Conservation (phyloP, 2,113 vertebrate genomes). For the Dissostichus mawsoni region DNA sequence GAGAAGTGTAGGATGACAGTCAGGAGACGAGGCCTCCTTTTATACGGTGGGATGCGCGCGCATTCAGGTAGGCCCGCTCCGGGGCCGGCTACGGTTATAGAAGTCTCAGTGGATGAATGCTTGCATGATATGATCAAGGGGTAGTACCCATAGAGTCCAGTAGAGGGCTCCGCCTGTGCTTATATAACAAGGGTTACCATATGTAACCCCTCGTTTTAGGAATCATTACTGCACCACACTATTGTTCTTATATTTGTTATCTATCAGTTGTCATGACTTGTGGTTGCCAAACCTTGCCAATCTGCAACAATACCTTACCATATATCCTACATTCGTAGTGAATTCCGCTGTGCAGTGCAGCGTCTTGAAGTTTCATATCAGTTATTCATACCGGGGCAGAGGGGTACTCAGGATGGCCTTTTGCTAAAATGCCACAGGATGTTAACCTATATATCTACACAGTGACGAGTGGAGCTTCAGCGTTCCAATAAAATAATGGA, state of each 20-base stretch:
- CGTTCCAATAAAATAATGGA: constrained; percentile 77
- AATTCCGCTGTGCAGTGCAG: constrained; percentile 15
- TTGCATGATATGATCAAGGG: too few species aligned
- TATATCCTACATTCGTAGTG: background rate
- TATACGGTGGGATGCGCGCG: too few species aligned
- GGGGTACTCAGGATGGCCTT: constrained; percentile 80
- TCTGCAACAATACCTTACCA: background rate
- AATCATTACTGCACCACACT: too few species aligned
- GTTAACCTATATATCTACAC: constrained; percentile 84
- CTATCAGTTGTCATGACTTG: background rate
- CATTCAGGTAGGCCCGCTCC: too few species aligned
- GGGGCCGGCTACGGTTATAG: too few species aligned
- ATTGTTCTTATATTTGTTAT: constrained; percentile 1
- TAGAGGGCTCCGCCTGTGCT: too few species aligned
- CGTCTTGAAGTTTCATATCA: constrained; percentile 74
- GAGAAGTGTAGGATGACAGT: too few species aligned
- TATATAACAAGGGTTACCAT: too few species aligned
- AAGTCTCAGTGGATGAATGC: too few species aligned
- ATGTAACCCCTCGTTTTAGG: too few species aligned
- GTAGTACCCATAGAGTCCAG: too few species aligned
- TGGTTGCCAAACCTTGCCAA: background rate
- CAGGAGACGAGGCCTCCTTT: too few species aligned
- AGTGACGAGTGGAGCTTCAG: constrained; percentile 72
- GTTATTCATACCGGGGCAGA: constrained; percentile 76
- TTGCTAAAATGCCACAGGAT: constrained; percentile 85